These are phyloP conservation scores for Tenebrio molitor DNA, from an alignment of 1,140 invertebrate genomes.

Conservation along the genomic window DNA sequence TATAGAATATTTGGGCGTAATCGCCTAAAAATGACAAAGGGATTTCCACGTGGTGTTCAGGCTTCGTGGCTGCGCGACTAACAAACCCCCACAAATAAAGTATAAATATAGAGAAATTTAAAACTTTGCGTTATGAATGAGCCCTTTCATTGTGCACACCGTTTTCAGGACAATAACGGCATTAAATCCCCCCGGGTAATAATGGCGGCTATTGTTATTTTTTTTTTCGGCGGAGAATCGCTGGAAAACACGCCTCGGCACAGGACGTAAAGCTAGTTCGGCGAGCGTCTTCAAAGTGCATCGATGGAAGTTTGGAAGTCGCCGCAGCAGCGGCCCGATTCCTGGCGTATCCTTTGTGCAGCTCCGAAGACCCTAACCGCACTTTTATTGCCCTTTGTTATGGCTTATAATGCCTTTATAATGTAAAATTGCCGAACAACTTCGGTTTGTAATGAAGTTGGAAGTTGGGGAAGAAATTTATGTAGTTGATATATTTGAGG, in stretches of 20 bases:
- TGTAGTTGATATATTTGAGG: constrained; percentile 10
- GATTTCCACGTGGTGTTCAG: not conserved
- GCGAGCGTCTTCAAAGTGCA: constrained; percentile 45
- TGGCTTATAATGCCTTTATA: constrained; percentile 51
- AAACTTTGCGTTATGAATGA: constrained; percentile 19
- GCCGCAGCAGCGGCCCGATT: constrained; percentile 20
- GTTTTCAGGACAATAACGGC: constrained; percentile 20
- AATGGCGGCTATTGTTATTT: constrained; percentile 22
- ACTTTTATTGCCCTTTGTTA: constrained; percentile 55
- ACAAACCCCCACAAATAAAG: constrained; percentile 4
- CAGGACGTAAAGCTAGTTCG: constrained; percentile 7
- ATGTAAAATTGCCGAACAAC: constrained; percentile 51
- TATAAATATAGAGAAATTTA: constrained; percentile 32
- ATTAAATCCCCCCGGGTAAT: constrained; percentile 26
- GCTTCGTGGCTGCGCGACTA: not conserved
- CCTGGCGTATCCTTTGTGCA: constrained; percentile 29
- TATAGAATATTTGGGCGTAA: not conserved
- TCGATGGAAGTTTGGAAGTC: constrained; percentile 41
- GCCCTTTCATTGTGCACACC: constrained; percentile 1
- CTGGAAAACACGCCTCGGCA: constrained; percentile 17
- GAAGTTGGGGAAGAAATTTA: constrained; percentile 28
- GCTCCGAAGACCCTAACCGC: constrained; percentile 40
- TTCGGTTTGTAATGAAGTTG: constrained; percentile 53
- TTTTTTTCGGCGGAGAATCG: not conserved
- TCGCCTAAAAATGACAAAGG: not conserved